Conservation (phyloP, 1,140 invertebrate genomes). For the Onthophagus taurus region DNA sequence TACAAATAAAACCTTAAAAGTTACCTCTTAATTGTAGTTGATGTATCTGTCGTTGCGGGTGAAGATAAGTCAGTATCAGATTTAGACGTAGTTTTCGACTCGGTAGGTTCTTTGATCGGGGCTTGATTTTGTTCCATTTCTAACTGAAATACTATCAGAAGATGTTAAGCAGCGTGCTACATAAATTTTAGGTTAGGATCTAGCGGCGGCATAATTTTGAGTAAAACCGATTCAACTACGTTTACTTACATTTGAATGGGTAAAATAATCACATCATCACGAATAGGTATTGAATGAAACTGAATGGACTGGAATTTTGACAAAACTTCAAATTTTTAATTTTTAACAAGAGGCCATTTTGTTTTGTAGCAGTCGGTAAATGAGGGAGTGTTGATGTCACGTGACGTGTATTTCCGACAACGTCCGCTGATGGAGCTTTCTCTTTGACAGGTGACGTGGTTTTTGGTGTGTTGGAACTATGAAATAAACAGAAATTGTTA, state of each 20-base stretch:
- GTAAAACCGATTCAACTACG: too few species aligned
- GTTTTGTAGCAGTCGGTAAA: conserved; percentile 1
- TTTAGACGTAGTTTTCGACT: too few species aligned
- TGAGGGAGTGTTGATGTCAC: not conserved
- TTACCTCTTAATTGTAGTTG: conserved; percentile 1
- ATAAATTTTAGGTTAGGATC: too few species aligned
- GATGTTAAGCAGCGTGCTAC: too few species aligned
- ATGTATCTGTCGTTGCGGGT: too few species aligned
- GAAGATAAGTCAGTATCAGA: too few species aligned
- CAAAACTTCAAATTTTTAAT: conserved; percentile 13
- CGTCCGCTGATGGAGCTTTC: conserved; percentile 3
- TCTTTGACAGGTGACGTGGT: conserved; percentile 13
- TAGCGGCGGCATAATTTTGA: too few species aligned
- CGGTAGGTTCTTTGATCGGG: too few species aligned
- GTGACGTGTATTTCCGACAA: not conserved
- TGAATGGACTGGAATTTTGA: conserved; percentile 13
- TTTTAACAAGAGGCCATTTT: conserved; percentile 12
- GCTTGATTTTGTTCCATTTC: too few species aligned
- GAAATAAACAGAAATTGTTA: not conserved
- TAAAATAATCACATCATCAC: conserved; percentile 10
- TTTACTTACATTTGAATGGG: conserved; percentile 7
- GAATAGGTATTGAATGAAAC: not conserved
- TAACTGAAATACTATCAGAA: too few species aligned
- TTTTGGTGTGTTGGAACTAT: conserved; percentile 4
- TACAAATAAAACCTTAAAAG: not conserved